Evolutionary conservation across 2,888 invertebrate species (phyloP), one percentile per base, ranked within the genome.

Genomic region (Sarcophaga carnaria): DNA sequence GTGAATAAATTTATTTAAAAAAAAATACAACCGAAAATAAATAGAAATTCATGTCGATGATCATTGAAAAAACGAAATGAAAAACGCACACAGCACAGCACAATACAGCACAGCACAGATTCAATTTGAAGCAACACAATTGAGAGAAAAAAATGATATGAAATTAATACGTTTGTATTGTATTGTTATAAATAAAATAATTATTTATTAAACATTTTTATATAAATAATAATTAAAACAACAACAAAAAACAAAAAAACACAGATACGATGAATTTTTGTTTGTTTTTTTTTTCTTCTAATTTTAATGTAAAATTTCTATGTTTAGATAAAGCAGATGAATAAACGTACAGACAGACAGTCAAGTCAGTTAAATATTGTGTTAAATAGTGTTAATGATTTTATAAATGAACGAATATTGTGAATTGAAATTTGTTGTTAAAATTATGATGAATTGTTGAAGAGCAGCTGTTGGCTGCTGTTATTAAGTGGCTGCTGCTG

Each of bases 361-460:
- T 6, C 37, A 37, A 37, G 37, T 6, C 10, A 37, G 54, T 14
- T 12, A 14, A 47, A 17, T 62, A 49, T 59, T 80, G 76, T 80
- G 80, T 85, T 85, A 85, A 85, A 80, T 80, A 72, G 84, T 80
- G 80, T 85, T 85, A 85, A 84, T 84, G 47, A 2, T 67, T 84
- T 76, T 84, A 75, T 76, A 83, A 80, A 80, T 54, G 66, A 72
- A 76, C 37, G 63, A 20, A 67, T 22, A 22, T 45, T 67, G 10
- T 54, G 10, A 71, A 63, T 49, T 71, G n/a, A 63, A 47, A 17
- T 54, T 17, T 17, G 5, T 54, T 14, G 17, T 17, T 54, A 1
- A 14, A 54, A 54, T 54, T 54, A 54, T 54, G 4, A 54, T 54
- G 12, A 14, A 54, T 54, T 12, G 17, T 54, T 54, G 17, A 54